A percentile compares a stretch with the other conserved stretches of the same genome.
Conservation (phyloP, 2,797 vertebrate genomes). For the Aulostomus chinensis region DNA sequence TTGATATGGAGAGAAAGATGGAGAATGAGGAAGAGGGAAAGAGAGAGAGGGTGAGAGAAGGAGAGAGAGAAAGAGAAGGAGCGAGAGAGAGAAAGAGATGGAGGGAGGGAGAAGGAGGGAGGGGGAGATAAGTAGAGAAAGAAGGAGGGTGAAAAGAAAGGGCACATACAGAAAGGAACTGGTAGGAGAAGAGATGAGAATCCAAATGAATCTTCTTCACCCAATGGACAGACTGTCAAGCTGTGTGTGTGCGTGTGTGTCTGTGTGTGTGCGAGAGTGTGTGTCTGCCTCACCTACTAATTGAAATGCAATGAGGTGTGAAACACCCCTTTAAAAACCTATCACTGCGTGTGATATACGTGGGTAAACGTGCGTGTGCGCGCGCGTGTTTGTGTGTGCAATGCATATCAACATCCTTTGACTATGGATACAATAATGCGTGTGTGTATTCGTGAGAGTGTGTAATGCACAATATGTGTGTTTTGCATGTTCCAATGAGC, state of each 20-base stretch:
- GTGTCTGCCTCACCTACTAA: conserved; percentile 70
- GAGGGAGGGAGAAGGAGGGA: conserved; percentile 23
- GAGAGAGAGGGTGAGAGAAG: conserved; percentile 14
- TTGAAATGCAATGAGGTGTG: conserved; percentile 80
- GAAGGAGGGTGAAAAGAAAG: conserved; percentile 64
- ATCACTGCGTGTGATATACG: conserved; percentile 66
- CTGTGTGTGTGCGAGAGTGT: too few relatives aligned
- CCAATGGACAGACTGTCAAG: conserved; percentile 74
- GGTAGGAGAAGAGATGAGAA: conserved; percentile 72
- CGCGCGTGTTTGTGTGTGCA: conserved; percentile 14
- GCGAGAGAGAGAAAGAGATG: conserved; percentile 9
- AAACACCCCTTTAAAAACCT: conserved; percentile 77
- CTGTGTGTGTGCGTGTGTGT: conserved; percentile 34
- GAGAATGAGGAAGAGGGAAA: conserved; percentile 48
- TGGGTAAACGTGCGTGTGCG: conserved; percentile 22
- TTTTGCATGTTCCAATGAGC: neutral
- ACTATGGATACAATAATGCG: neutral
- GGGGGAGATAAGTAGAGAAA: conserved; percentile 50
- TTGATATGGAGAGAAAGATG: conserved; percentile 66
- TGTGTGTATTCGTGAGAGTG: conserved; percentile 2
- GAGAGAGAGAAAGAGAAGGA: conserved; percentile 55
- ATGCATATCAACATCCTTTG: conserved; percentile 12
- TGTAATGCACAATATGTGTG: conserved; percentile 35
- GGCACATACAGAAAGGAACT: conserved; percentile 60
- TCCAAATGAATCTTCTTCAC: conserved; percentile 79